Conservation (phyloP, 2,797 vertebrate genomes). For the Gallinago solitaria region DNA sequence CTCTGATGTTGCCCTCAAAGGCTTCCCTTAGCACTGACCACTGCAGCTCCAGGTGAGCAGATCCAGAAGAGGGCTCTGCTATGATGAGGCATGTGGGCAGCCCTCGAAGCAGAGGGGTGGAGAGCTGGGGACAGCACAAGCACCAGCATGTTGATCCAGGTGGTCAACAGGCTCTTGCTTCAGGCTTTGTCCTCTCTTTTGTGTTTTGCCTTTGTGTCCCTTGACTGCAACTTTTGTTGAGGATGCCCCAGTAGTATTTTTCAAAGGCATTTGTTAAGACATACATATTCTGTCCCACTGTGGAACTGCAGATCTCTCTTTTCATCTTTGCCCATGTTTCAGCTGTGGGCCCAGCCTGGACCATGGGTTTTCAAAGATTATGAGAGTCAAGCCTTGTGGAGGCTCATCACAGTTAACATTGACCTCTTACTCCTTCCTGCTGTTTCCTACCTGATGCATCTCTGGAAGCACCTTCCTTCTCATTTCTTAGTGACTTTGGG, state of each 20-base stretch:
- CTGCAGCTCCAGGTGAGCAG: background rate
- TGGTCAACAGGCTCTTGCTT: background rate
- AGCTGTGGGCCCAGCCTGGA: background rate
- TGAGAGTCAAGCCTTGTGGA: background rate
- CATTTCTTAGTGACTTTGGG: fast-evolving
- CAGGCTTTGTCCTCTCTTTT: background rate
- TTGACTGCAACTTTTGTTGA: background rate
- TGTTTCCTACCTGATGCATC: background rate
- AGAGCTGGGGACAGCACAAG: fast-evolving
- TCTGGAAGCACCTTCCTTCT: background rate
- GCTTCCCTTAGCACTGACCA: background rate
- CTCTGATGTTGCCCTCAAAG: background rate
- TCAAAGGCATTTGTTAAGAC: background rate
- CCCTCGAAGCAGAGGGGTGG: background rate
- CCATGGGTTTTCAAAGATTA: background rate
- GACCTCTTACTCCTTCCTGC: background rate
- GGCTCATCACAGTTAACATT: background rate
- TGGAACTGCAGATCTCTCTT: background rate
- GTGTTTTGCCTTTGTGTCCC: background rate
- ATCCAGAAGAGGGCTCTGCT: too few species aligned
- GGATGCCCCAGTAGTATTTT: background rate
- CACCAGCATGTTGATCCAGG: background rate
- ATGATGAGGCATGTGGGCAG: background rate
- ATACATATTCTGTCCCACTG: fast-evolving
- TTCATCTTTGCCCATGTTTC: background rate